Conservation (phyloP, 2,113 vertebrate genomes). For the human (Homo sapiens) region GRCh38 chr3:51674501-51675000, state of each 20-base stretch:
- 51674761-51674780: background rate
- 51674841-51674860: background rate
- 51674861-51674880: background rate
- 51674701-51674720: background rate
- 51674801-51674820: background rate
- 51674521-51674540: constrained; percentile 88
- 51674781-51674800: background rate
- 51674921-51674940: background rate
- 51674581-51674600: background rate
- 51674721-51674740: background rate
- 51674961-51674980: background rate
- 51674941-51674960: background rate
- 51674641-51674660: background rate
- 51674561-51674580: constrained; percentile 84
- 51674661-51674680: background rate
- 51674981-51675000: background rate
- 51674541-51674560: constrained; percentile 93
- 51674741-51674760: background rate
- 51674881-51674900: background rate
- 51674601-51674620: background rate
- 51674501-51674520: constrained; percentile 90
- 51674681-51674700: background rate
- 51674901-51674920: background rate
- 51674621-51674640: background rate
- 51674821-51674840: background rate